These are phyloP conservation scores for Aleiodes leptofemur DNA, from an alignment of 2,888 invertebrate genomes.

Conservation along the genomic window DNA sequence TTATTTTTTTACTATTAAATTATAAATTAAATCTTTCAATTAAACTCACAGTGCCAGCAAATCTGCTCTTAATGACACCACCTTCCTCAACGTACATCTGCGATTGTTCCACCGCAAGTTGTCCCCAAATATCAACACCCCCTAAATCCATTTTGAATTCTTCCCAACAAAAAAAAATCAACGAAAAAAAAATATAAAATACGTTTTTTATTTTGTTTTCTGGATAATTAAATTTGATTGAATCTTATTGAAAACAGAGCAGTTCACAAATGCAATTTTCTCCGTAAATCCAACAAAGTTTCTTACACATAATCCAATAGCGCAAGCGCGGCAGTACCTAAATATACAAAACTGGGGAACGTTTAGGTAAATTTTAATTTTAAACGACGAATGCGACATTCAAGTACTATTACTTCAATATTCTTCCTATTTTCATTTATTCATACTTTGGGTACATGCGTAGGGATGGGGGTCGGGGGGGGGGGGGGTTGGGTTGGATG, in stretches of 20 bases:
- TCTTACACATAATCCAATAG: slow-evolving; percentile 67
- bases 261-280: slow-evolving; percentile 59
- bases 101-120: slow-evolving; percentile 90
- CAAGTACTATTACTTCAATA: slow-evolving; percentile 13
- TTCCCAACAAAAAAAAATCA: slow-evolving; percentile 8
- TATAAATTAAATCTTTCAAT: slow-evolving; percentile 6
- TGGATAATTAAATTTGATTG: neutral
- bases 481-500: too few species aligned
- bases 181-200: slow-evolving; percentile 5
- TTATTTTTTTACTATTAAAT: neutral
- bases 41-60: slow-evolving; percentile 87
- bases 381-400: slow-evolving; percentile 60
- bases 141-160: slow-evolving; percentile 80
- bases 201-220: neutral
- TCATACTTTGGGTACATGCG: too few species aligned
- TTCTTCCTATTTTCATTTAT: neutral
- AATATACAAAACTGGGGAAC: slow-evolving; percentile 62
- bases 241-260: slow-evolving; percentile 25
- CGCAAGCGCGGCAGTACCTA: slow-evolving; percentile 61
- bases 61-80: slow-evolving; percentile 86
- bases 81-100: slow-evolving; percentile 91
- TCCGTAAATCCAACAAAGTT: slow-evolving; percentile 62
- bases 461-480: too few species aligned
- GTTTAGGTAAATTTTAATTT: slow-evolving; percentile 66
- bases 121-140: slow-evolving; percentile 89